Evolutionary conservation across 2,888 invertebrate genomes (phyloP), one percentile per base, ranked within the genome.

Genomic region (Amblyteles armatorius): DNA sequence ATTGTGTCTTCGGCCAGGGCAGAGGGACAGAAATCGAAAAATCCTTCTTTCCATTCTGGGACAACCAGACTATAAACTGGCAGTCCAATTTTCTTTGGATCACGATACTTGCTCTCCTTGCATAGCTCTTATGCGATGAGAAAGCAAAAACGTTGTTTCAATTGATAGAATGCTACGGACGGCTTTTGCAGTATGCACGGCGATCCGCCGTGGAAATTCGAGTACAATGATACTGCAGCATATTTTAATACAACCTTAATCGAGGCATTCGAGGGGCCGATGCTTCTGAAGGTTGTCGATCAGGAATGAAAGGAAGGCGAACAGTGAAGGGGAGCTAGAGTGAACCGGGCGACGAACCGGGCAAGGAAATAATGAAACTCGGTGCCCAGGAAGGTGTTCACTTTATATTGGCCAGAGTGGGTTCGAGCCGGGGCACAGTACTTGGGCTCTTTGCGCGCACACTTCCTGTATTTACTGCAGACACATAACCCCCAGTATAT

Each of bases 381-480:
- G 88, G 88, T 88, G 88, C 88, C 63, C 89, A 89, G 91, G 88
- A 90, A 92, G 90, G 90, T 90, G 90, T 89, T 91, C 90, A 89
- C 90, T 90, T 91, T 91, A 82, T 82, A 92, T 91, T 90, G 91
- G 92, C 90, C 90, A 91, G 91, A 90, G 90, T 90, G 91, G 89
- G 90, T 86, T 86, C 26, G 48, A 55, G 67, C 65, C 29, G 55
- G 73, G 73, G 44, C 71, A 57, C 76, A 60, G 74, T 85, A 79
- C 65, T 78, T 82, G 72, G 44, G 67, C 72, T 76, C 76, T 82
- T 73, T 52, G 55, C 78, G 73, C 65, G 50, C 79, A 67, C 72
- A 71, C 63, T 79, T 48, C 57, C 79, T 79, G 60, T 76, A 82
- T 84, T 82, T 69, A 79, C 74, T 74, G 67, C 57, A 50, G 55